These are phyloP conservation scores for Cactoblastis cactorum DNA, from an alignment of 2,888 invertebrate genomes.

Conservation along the genomic window DNA sequence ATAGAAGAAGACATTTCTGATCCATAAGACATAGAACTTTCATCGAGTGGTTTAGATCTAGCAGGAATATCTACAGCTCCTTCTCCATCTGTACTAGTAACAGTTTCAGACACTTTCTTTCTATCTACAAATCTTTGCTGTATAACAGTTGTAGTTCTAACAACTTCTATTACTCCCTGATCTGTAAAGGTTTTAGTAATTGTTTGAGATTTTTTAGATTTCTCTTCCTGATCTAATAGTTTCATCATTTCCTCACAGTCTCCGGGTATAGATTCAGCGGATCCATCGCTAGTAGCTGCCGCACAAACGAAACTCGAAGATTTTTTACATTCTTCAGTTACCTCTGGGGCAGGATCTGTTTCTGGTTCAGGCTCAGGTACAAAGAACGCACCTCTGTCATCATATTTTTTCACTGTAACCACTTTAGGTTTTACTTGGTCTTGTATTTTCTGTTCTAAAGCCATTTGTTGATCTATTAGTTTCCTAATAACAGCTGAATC, in stretches of 20 bases:
- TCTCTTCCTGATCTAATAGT: slow-evolving; percentile 75
- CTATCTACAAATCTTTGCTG: slow-evolving; percentile 71
- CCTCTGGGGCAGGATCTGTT: slow-evolving; percentile 35
- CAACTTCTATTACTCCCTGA: slow-evolving; percentile 60
- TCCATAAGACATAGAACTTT: slow-evolving; percentile 62
- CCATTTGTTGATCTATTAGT: slow-evolving; percentile 72
- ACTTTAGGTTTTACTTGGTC: slow-evolving; percentile 63
- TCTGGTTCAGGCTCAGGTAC: slow-evolving; percentile 58
- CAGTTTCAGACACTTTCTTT: slow-evolving; percentile 68
- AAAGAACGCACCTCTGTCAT: slow-evolving; percentile 71
- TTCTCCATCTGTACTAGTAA: slow-evolving; percentile 60
- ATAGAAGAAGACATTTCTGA: slow-evolving; percentile 76
- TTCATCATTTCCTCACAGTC: slow-evolving; percentile 81
- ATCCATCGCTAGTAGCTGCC: slow-evolving; percentile 69
- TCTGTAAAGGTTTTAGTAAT: slow-evolving; percentile 51
- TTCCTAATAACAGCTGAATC: slow-evolving; percentile 72
- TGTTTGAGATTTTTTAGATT: slow-evolving; percentile 41
- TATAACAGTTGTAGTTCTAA: slow-evolving; percentile 67
- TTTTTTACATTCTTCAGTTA: slow-evolving; percentile 65
- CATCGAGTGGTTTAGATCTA: slow-evolving; percentile 54
- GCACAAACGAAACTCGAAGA: slow-evolving; percentile 66
- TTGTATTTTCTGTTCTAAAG: slow-evolving; percentile 61
- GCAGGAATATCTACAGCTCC: slow-evolving; percentile 70
- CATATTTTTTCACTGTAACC: slow-evolving; percentile 68
- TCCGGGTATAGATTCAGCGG: slow-evolving; percentile 76